Percentiles rank a stretch among this genome's conserved stretches.
Evolutionary conservation across 1,140 invertebrate genomes (phyloP).

Genomic region (Drosophila subobscura): DNA sequence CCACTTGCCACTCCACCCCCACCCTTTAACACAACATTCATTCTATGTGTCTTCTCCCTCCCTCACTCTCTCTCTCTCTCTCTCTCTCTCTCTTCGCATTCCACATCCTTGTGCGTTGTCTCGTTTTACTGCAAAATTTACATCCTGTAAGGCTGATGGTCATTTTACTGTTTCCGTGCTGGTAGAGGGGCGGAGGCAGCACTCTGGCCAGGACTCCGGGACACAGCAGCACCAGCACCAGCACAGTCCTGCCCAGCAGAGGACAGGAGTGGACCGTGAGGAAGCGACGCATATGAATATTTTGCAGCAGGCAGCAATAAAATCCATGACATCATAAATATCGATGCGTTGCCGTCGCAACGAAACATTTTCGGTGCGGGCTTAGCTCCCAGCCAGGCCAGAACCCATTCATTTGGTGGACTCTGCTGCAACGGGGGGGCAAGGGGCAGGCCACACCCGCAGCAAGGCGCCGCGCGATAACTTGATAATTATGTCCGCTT

Average conservation of each 20-base stretch:
- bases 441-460: constrained; percentile 63
- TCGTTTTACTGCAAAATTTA: constrained; percentile 80
- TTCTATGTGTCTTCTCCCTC: neutral
- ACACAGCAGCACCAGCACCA: constrained; percentile 4
- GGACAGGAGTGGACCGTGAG: constrained; percentile 1
- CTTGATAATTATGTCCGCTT: constrained; percentile 84
- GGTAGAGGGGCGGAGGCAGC: neutral
- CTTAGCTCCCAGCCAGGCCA: constrained; percentile 51
- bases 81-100: neutral
- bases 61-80: neutral
- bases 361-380: constrained; percentile 77
- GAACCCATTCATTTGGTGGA: constrained; percentile 53
- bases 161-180: constrained; percentile 80
- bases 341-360: constrained; percentile 75
- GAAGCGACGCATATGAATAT: constrained; percentile 73
- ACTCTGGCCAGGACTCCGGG: constrained; percentile 21
- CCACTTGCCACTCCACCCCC: constrained; percentile 12
- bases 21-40: constrained; percentile 10
- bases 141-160: constrained; percentile 81
- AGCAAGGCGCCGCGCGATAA: constrained; percentile 81
- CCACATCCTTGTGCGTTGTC: constrained; percentile 70
- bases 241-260: too few species aligned
- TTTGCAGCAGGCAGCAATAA: constrained; percentile 82
- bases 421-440: neutral
- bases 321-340: constrained; percentile 83